Percentiles rank a stretch among this genome's conserved stretches.
These are phyloP conservation scores for Pseudomyrmex concolor DNA, from an alignment of 1,140 invertebrate species.

Conservation along the genomic window DNA sequence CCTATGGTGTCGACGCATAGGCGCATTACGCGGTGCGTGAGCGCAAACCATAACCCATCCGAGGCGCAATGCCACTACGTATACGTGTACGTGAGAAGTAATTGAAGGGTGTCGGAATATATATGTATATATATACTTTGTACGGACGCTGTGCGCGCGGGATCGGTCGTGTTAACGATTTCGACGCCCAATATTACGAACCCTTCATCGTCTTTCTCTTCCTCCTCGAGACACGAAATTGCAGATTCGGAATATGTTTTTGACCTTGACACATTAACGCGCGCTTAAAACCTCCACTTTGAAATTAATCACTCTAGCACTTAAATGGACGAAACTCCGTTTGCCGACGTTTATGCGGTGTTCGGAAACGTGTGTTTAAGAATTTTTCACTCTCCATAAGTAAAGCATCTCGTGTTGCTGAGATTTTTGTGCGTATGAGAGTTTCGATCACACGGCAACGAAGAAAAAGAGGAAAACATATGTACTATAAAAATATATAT, in stretches of 20 bases:
- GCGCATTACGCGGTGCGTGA: constrained; percentile 67
- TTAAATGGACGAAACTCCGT: not conserved
- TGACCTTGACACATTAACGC: constrained; percentile 64
- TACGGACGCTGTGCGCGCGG: constrained; percentile 17
- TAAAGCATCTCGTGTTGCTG: no score
- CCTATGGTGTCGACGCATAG: constrained; percentile 58
- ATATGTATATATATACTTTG: no score
- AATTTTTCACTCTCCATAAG: not conserved
- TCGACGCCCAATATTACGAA: constrained; percentile 59
- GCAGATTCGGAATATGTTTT: not conserved
- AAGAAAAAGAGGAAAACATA: no score
- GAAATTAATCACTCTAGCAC: constrained; percentile 1
- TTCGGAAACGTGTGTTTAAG: not conserved
- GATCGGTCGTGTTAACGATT: constrained; percentile 65
- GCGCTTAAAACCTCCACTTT: not conserved
- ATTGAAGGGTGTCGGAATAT: constrained; percentile 66
- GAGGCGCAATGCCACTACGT: constrained; percentile 25
- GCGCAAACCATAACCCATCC: constrained; percentile 69
- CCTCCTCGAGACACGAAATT: constrained; percentile 46
- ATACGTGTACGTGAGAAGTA: constrained; percentile 64
- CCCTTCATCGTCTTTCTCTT: constrained; percentile 20
- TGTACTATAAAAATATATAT: no score
- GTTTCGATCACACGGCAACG: not conserved
- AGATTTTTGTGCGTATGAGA: constrained; percentile 2
- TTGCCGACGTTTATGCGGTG: not conserved